These are phyloP conservation scores for Cephus cinctus DNA, from an alignment of 1,140 invertebrate genomes.

Conservation along the genomic window DNA sequence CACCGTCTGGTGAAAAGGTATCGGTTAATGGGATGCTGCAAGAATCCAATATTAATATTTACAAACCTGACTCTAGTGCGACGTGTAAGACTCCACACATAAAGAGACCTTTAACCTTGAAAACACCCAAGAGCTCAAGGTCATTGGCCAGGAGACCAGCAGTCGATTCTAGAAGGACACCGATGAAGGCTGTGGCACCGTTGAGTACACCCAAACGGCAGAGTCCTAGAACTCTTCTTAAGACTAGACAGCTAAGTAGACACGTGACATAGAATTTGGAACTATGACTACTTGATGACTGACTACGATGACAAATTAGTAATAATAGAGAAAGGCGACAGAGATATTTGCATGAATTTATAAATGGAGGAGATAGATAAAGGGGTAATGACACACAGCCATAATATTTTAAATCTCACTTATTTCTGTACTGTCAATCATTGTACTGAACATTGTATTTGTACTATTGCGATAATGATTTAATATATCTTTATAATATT, in stretches of 20 bases:
- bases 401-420: too few relatives aligned
- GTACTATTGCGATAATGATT: too few relatives aligned
- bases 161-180: conserved; percentile 43
- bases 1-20: not conserved
- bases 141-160: conserved; percentile 33
- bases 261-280: too few relatives aligned
- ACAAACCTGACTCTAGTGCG: conserved; percentile 26
- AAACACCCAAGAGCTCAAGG: conserved; percentile 47
- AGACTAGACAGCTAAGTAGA: conserved; percentile 29
- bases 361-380: too few relatives aligned
- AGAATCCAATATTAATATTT: conserved; percentile 25
- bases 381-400: too few relatives aligned
- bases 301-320: too few relatives aligned
- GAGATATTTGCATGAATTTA: too few relatives aligned
- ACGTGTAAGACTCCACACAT: conserved; percentile 47
- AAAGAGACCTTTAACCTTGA: conserved; percentile 45
- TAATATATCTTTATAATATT: too few relatives aligned
- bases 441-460: too few relatives aligned
- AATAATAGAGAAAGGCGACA: too few relatives aligned
- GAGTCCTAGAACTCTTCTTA: conserved; percentile 41
- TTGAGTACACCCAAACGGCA: conserved; percentile 43
- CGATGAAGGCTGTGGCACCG: conserved; percentile 47
- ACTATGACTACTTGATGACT: too few relatives aligned
- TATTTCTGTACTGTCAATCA: too few relatives aligned
- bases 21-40: conserved; percentile 3